phyloP scores from a whole-genome alignment of 2,888 invertebrate genomes.

The Tenodera sinensis region DNA sequence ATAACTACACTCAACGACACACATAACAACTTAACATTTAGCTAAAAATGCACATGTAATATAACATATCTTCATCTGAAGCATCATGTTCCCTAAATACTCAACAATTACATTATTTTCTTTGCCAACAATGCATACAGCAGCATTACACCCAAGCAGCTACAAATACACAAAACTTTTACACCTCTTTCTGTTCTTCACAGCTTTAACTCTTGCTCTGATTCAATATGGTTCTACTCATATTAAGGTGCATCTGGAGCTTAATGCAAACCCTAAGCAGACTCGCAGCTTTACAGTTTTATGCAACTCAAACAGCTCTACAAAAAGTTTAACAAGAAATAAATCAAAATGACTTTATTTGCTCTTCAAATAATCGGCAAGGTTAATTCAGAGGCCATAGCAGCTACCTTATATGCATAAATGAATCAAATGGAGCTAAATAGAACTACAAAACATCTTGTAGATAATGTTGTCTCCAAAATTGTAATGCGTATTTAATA shows the following conservation, averaged over 20 bases:
- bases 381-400: background rate
- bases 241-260: background rate
- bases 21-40: background rate
- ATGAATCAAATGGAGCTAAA: too few species aligned
- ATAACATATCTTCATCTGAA: background rate
- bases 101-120: background rate
- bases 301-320: background rate
- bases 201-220: background rate
- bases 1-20: background rate
- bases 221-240: background rate
- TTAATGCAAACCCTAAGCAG: background rate
- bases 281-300: background rate
- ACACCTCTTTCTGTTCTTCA: background rate
- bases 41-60: background rate
- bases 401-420: background rate
- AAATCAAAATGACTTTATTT: background rate
- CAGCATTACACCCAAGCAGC: background rate
- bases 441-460: too few species aligned
- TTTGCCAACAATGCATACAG: background rate
- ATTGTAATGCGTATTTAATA: too few species aligned
- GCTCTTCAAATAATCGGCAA: background rate
- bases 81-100: background rate
- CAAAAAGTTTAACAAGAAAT: background rate
- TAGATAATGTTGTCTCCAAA: too few species aligned
- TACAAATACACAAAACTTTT: background rate